These are phyloP conservation scores for Lethenteron reissneri DNA, from an alignment of 2,113 vertebrate genomes.

Conservation along the genomic window DNA sequence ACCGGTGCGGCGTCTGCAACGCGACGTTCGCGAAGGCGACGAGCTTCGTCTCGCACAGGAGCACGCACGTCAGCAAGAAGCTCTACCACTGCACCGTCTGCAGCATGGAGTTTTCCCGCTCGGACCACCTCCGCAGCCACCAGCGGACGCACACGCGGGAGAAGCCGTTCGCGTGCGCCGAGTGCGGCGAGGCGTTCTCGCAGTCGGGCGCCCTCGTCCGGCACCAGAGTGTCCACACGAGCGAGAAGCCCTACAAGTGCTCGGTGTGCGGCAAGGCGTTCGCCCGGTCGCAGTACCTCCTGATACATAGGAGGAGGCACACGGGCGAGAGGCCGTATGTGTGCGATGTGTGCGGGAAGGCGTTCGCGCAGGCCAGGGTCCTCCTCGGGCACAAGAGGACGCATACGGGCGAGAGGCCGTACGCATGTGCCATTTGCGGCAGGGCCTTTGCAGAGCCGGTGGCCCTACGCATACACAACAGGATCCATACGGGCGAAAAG, in stretches of 20 bases:
- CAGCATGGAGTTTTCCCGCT: background rate
- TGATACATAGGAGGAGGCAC: background rate
- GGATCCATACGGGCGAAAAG: background rate
- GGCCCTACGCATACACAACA: background rate
- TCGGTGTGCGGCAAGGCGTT: constrained; percentile 2
- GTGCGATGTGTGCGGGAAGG: background rate
- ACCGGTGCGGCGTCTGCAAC: background rate
- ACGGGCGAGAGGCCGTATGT: background rate
- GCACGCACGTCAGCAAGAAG: background rate
- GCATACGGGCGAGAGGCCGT: constrained; percentile 2
- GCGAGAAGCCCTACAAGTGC: constrained; percentile 2
- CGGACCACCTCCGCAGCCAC: background rate
- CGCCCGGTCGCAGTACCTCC: background rate
- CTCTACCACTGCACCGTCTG: constrained; percentile 1
- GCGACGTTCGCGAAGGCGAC: background rate
- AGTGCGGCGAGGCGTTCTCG: background rate
- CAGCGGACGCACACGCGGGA: background rate
- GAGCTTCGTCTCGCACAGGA: background rate
- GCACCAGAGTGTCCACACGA: background rate
- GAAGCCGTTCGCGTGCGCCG: background rate
- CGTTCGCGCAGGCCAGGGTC: constrained; percentile 1
- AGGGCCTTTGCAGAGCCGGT: background rate
- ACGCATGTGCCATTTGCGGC: background rate
- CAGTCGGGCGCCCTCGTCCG: constrained; percentile 3
- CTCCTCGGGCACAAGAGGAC: background rate